Evolutionary conservation across 2,888 invertebrate genomes (phyloP).

Genomic region (Drosophila maculinotata): DNA sequence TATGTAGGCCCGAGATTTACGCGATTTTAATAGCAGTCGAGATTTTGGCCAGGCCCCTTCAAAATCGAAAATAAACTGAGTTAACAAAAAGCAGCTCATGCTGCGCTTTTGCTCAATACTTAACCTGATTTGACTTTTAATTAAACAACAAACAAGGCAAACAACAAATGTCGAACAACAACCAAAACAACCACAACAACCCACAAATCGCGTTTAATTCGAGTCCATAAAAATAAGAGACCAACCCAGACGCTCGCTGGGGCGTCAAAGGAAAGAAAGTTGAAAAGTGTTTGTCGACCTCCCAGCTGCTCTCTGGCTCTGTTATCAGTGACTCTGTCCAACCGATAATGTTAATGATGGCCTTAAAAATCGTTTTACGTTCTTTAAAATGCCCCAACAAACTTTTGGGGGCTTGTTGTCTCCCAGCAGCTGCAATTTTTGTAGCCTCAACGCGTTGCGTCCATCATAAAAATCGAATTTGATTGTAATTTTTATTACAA

Average conservation of each 20-base stretch:
- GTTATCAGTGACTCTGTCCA: slow-evolving; percentile 35
- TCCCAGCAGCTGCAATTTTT: slow-evolving; percentile 61
- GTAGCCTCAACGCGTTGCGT: slow-evolving; percentile 45
- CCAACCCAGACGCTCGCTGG: slow-evolving; percentile 38
- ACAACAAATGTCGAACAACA: slow-evolving; percentile 52
- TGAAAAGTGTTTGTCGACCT: slow-evolving; percentile 29
- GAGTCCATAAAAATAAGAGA: slow-evolving; percentile 58
- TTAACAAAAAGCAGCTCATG: slow-evolving; percentile 38
- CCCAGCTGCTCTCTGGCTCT: slow-evolving; percentile 17
- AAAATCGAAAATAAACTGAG: neutral
- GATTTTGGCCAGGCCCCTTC: slow-evolving; percentile 54
- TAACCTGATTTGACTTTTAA: slow-evolving; percentile 76
- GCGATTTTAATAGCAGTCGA: slow-evolving; percentile 58
- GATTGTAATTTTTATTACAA: slow-evolving; percentile 73
- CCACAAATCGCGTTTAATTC: slow-evolving; percentile 69
- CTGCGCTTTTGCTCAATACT: slow-evolving; percentile 71
- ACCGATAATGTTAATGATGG: slow-evolving; percentile 75
- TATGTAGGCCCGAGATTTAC: slow-evolving; percentile 59
- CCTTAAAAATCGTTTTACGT: slow-evolving; percentile 64
- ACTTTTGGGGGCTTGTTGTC: slow-evolving; percentile 32
- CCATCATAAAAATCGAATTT: slow-evolving; percentile 64
- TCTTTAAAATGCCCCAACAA: slow-evolving; percentile 50
- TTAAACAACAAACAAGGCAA: slow-evolving; percentile 70
- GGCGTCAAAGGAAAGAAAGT: slow-evolving; percentile 57
- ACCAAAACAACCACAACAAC: slow-evolving; percentile 31